Evolutionary conservation across 2,113 vertebrate genomes (phyloP), one percentile per base, ranked within the genome.

Genomic region (Mohoua ochrocephala): DNA sequence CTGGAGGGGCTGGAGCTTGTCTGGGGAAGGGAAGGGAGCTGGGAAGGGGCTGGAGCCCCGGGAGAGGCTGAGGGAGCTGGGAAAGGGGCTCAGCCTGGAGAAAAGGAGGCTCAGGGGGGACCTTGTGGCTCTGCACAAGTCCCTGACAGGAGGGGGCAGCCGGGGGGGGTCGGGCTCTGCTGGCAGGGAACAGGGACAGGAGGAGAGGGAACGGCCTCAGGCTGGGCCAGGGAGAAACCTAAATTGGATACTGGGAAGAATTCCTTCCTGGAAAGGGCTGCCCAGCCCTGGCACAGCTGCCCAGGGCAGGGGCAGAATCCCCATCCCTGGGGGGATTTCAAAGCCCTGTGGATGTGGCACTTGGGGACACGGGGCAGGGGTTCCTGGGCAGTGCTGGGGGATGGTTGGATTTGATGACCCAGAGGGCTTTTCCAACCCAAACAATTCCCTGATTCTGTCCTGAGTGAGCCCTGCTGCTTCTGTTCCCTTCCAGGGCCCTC

Each of bases 241-340:
- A 21, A 15, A 1, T 13, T 7, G 42, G 50, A 31, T 22, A 27
- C 21, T 4, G 9, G 3, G 8, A 8, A 15, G 57, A 57, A 57
- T 44, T 50, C 7, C 50, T 10, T 2, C 22, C 0, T 42, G 57
- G 59, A 50, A 65, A 20, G 50, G 6, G 1, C 0, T 17, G 1
- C 4, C 24, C 35, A 30, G 39, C 15, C 20, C 13, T 49, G 13
- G 26, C 21, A n/a, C n/a, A 79, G 52, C 44, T 68, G 41, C 20
- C 30, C 69, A 26, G n/a, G 39, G 31, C 27, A 33, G 21, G 1
- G 3, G 0, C 42, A 35, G 15, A 16, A 9, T 7, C 1, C 6
- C 44, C 53, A 60, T 15, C 20, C 45, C 24, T 35, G 70, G 0
- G 1, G 30, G 21, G 24, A 19, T 54, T 31, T 8, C 1, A 26